These are phyloP conservation scores for Hyperopisus bebe DNA, from an alignment of 2,113 vertebrate genomes.

Conservation along the genomic window DNA sequence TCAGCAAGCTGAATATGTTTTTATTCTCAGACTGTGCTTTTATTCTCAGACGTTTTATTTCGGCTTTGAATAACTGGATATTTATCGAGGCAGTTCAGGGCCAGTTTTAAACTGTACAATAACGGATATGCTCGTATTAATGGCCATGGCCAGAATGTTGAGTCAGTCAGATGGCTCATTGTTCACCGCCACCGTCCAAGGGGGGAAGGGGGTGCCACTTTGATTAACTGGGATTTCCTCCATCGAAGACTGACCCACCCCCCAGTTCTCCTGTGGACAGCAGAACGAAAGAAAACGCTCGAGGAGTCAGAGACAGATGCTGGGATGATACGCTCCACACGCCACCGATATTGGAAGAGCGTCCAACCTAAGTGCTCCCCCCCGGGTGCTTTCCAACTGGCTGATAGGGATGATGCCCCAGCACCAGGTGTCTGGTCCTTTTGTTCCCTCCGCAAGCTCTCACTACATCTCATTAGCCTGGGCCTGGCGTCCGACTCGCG, in stretches of 20 bases:
- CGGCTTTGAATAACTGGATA: background rate
- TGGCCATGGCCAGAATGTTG: background rate
- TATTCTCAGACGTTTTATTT: background rate
- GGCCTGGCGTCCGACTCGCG: background rate
- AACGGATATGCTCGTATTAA: background rate
- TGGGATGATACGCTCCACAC: background rate
- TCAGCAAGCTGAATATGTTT: background rate
- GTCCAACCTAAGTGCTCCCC: background rate
- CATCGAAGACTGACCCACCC: background rate
- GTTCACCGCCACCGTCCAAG: too few species aligned
- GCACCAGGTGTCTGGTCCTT: constrained; percentile 2
- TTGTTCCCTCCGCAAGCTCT: background rate
- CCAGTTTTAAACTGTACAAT: background rate
- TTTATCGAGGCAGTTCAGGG: background rate
- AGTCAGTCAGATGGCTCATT: background rate
- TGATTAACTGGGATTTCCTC: background rate
- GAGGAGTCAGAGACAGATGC: background rate
- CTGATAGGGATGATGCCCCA: background rate
- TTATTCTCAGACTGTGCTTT: background rate
- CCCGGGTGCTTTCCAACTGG: background rate
- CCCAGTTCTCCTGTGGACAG: background rate
- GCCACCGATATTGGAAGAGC: background rate
- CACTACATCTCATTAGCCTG: constrained; percentile 2
- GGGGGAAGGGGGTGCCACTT: too few species aligned
- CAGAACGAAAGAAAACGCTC: background rate